Evolutionary conservation across 2,113 vertebrate species (phyloP).

Genomic region (Plectropomus leopardus): DNA sequence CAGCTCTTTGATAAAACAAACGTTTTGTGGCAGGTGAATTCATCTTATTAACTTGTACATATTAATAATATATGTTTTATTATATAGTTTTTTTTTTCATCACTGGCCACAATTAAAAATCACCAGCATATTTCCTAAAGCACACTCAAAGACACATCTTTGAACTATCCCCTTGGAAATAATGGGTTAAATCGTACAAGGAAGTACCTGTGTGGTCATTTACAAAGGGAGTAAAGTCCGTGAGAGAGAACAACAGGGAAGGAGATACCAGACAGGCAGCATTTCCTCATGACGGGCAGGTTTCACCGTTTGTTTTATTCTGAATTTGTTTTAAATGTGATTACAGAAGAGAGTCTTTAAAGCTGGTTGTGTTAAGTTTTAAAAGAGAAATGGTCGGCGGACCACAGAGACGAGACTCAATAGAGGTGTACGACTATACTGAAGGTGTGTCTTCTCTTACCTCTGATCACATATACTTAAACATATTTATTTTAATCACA

Average conservation of each 20-base stretch:
- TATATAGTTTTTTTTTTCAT: not conserved
- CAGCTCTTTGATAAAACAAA: not conserved
- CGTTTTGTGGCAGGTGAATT: not conserved
- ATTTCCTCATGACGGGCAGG: constrained; percentile 37
- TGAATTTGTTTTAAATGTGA: constrained; percentile 14
- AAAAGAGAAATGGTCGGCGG: constrained; percentile 47
- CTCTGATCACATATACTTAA: not conserved
- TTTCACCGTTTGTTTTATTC: constrained; percentile 26
- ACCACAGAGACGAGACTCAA: constrained; percentile 28
- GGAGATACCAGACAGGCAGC: constrained; percentile 16
- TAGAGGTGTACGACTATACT: not conserved
- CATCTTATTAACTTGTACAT: not conserved
- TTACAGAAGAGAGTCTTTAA: not conserved
- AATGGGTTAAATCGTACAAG: constrained; percentile 79
- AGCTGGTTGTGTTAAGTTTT: not conserved
- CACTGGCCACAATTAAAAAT: not conserved
- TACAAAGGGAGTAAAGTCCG: constrained; percentile 79
- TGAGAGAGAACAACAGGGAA: constrained; percentile 31
- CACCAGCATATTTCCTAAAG: not conserved
- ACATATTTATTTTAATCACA: not conserved
- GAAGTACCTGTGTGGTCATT: constrained; percentile 76
- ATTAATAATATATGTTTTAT: not conserved
- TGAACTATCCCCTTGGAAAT: constrained; percentile 8
- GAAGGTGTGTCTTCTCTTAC: constrained; percentile 43
- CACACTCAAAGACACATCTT: not conserved